Evolutionary conservation across 2,113 vertebrate species (phyloP).

Genomic region (Mionectes macconnelli): DNA sequence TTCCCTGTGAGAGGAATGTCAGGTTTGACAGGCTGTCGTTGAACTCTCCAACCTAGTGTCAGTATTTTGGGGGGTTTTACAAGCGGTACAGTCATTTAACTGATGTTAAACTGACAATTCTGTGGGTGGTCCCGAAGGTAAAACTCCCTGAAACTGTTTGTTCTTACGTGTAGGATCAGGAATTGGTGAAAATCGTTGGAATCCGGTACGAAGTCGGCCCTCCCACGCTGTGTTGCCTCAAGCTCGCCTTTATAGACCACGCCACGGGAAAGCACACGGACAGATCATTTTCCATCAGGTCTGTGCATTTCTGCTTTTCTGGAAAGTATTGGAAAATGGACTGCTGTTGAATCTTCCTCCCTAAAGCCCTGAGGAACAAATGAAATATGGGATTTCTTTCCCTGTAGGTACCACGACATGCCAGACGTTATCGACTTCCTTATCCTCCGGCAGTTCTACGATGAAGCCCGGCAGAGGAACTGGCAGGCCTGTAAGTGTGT

Average conservation of each 20-base stretch:
- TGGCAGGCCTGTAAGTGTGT: slow-evolving; percentile 88
- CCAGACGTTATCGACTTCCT: slow-evolving; percentile 98
- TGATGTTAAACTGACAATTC: neutral
- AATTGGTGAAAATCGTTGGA: slow-evolving; percentile 96
- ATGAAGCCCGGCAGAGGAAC: slow-evolving; percentile 88
- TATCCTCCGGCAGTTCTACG: slow-evolving; percentile 91
- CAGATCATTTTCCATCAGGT: slow-evolving; percentile 95
- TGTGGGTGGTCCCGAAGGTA: neutral
- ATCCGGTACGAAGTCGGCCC: slow-evolving; percentile 95
- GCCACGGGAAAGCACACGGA: slow-evolving; percentile 87
- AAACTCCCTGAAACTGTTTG: neutral
- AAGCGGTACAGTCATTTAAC: neutral
- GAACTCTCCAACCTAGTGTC: neutral
- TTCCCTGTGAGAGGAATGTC: neutral
- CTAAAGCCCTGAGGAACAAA: neutral
- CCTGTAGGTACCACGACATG: slow-evolving; percentile 94
- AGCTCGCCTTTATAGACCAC: slow-evolving; percentile 91
- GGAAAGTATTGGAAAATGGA: neutral
- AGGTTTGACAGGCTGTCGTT: neutral
- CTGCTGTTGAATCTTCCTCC: neutral
- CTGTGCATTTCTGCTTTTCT: slow-evolving; percentile 1
- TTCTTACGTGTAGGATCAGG: slow-evolving; percentile 86
- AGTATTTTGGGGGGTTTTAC: neutral
- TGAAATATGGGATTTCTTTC: neutral
- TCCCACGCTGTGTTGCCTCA: slow-evolving; percentile 93